phyloP scores from a whole-genome alignment of 2,797 vertebrate species.

The Phrynocephalus forsythii region DNA sequence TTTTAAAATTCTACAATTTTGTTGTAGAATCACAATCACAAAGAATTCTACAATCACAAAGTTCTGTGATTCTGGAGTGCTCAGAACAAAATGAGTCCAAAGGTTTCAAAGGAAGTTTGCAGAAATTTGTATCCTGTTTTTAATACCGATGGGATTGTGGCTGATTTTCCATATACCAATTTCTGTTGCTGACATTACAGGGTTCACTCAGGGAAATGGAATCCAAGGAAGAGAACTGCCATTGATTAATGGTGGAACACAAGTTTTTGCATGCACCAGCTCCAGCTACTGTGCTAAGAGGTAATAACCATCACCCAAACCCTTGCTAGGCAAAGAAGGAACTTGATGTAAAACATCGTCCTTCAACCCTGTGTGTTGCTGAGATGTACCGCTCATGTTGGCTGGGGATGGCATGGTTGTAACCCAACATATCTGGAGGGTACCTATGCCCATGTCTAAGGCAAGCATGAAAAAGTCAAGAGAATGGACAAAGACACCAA shows the following conservation, averaged over 20 bases:
- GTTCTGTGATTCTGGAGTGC: background rate
- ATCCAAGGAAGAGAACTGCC: background rate
- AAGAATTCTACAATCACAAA: background rate
- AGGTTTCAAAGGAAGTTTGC: background rate
- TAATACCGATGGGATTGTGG: background rate
- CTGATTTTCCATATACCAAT: background rate
- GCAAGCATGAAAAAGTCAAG: background rate
- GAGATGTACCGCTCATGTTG: background rate
- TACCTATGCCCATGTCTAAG: background rate
- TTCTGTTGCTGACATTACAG: background rate
- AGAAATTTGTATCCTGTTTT: background rate
- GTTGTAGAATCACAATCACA: too few relatives aligned
- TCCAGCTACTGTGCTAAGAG: background rate
- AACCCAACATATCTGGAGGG: background rate
- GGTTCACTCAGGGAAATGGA: background rate
- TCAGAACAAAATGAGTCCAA: background rate
- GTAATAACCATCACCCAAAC: background rate
- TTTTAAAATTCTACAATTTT: background rate
- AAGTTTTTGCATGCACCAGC: background rate
- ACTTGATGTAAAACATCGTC: background rate
- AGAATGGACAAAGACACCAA: background rate
- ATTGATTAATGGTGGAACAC: background rate
- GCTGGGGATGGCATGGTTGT: background rate
- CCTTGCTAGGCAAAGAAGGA: background rate
- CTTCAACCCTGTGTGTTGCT: background rate